Base-by-base conservation (phyloP, 2,797 vertebrate genomes). In the Thalassophryne amazonica region DNA sequence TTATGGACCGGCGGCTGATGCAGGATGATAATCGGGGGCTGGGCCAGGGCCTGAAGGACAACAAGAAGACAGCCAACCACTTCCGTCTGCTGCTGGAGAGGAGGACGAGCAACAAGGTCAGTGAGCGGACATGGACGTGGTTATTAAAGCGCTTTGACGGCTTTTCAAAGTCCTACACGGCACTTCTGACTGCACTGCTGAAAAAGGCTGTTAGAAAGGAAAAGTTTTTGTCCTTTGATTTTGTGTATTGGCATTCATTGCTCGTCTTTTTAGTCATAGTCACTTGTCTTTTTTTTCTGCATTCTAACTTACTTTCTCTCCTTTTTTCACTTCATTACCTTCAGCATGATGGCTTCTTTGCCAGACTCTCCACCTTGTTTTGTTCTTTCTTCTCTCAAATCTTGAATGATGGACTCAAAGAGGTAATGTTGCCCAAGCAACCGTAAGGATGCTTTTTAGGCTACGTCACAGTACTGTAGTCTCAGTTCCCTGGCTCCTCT, bases 11-110 rank as follows among this genome's bases (percentile, higher is more conserved):
- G 3, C 91, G 96, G 17, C 88, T 99, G 41, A 97, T 99, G 94
- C 97, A 99, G 80, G 97, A 99, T 2, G 97, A 99, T 88, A 99
- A 99, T 73, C 92, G 97, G 0, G 97, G 97, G 37, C 90, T 99
- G 5, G 97, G 97, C 60, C 97, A 99, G 32, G 97, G 97, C 2
- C 89, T 99, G 66, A 98, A 98, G 87, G 97, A 99, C 89, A 99
- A 98, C 86, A 98, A 98, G 65, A 88, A 88, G 35, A 97, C 93
- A 0, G 88, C 88, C 64, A 98, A 96, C 85, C 89, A 73, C n/a
- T 98, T 99, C 86, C 92, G 97, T 11, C 90, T 99, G 30, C 91
- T 98, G 52, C 68, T 97, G 66, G 97, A 99, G 65, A 92, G 80
- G 56, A 91, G 95, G 28, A 39, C 29, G 0, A 83, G 87, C 60